Evolutionary conservation across 2,888 invertebrate genomes (phyloP), one percentile per base, ranked within the genome.

Genomic region (Orthosia incerta): DNA sequence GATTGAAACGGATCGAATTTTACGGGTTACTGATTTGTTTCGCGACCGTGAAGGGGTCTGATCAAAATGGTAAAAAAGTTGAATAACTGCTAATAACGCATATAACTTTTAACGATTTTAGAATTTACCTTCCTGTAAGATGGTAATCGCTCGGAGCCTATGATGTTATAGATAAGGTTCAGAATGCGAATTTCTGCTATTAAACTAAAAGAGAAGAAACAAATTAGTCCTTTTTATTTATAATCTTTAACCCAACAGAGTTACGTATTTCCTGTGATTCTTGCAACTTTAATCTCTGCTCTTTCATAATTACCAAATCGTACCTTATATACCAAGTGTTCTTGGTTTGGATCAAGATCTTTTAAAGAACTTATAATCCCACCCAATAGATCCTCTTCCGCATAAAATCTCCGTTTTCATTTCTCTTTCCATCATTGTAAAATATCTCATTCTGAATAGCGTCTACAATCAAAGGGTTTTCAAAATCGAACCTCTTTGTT

Each of bases 401-500:
- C 4, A 45, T 45, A 5, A 15, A 51, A 13, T 26, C 3, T 12
- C 55, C 11, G 2, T 15, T 45, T 20, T n/a, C 23, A 7, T 23
- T n/a, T 69, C n/a, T 51, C n/a, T 57, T 46, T 57, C 20, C 4
- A 9, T 26, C 1, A 26, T 59, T 57, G 65, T 20, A 23, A 65
- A 26, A 31, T 7, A 31, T 53, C 18, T 48, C 18, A 23, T 18
- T 0, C 45, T 45, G 4, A 61, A 64, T 26, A 51, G 23, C 50
- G 12, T 59, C 13, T 4, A 46, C 23, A 46, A 70, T 63, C 53
- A 76, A 73, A 77, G 74, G 75, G 79, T 75, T 82, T 70, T 64
- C 5, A 31, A 71, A 50, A 59, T 55, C n/a, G 4, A 16, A 51
- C 13, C 39, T 18, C 51, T 65, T 74, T 51, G 64, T 79, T 79